Percentiles rank a stretch among this genome's conserved stretches.
phyloP scores from a whole-genome alignment of 2,113 vertebrate species.

The Poeciliopsis turrubarensis region DNA sequence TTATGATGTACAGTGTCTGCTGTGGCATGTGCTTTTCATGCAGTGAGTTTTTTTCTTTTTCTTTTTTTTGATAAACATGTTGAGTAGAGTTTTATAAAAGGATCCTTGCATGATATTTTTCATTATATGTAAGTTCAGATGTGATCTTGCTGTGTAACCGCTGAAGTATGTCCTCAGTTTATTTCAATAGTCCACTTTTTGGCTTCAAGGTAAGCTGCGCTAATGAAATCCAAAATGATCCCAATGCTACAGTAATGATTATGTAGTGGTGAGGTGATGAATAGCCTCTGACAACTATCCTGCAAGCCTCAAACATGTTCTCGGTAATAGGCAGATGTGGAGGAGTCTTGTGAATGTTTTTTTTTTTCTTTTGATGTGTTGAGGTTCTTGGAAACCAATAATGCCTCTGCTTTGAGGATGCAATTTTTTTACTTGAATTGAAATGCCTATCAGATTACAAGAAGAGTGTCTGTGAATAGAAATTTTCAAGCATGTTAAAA shows the following conservation, averaged over 20 bases:
- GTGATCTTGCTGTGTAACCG: conserved; percentile 15
- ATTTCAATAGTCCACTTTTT: conserved; percentile 37
- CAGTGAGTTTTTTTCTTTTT: background rate
- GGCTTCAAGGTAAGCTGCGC: conserved; percentile 24
- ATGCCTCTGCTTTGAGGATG: too few species aligned
- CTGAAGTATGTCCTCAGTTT: conserved; percentile 29
- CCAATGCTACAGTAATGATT: conserved; percentile 38
- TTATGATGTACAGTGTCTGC: conserved; percentile 18
- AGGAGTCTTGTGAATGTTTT: background rate
- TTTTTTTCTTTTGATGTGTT: background rate
- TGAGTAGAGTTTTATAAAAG: background rate
- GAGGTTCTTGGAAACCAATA: too few species aligned
- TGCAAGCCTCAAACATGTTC: conserved; percentile 7
- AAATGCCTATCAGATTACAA: too few species aligned
- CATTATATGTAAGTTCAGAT: conserved; percentile 4
- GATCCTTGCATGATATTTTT: background rate
- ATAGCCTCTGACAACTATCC: conserved; percentile 27
- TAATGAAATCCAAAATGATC: conserved; percentile 35
- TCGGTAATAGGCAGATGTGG: background rate
- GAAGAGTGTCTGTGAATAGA: too few species aligned
- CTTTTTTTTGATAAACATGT: conserved; percentile 4
- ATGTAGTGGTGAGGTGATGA: conserved; percentile 19
- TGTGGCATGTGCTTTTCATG: background rate
- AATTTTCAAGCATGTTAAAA: too few species aligned
- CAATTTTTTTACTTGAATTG: too few species aligned